Conservation (phyloP, 2,113 vertebrate species). For the Acinonyx jubatus region DNA sequence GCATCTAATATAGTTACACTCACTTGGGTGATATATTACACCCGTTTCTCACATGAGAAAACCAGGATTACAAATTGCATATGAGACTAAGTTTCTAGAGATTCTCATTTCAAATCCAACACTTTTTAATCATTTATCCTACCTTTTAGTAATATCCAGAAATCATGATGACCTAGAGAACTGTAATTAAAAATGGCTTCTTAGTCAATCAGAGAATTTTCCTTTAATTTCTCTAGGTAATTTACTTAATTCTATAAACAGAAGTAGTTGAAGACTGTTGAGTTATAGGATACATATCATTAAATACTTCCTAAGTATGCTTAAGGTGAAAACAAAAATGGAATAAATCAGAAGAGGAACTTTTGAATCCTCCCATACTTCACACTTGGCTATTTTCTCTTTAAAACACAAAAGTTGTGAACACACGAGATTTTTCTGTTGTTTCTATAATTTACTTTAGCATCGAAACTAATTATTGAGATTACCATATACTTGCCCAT, state of each 20-base stretch:
- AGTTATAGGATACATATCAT: background rate
- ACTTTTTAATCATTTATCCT: background rate
- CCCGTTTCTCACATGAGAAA: background rate
- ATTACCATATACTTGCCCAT: background rate
- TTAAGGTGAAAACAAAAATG: background rate
- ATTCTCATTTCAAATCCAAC: background rate
- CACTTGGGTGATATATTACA: background rate
- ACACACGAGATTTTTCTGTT: background rate
- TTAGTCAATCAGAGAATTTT: background rate
- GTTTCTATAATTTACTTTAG: background rate
- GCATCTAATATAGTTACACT: background rate
- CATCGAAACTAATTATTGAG: background rate
- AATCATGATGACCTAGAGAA: background rate
- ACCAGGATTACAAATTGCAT: background rate
- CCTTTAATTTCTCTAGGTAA: background rate
- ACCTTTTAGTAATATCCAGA: background rate
- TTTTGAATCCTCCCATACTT: background rate
- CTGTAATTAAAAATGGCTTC: background rate
- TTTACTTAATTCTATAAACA: constrained; percentile 11
- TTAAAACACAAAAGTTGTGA: background rate
- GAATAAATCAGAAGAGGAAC: background rate
- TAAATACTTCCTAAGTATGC: background rate
- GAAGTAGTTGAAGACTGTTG: background rate
- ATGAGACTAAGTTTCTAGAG: background rate
- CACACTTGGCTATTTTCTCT: background rate